These are phyloP conservation scores for Lepidothrix coronata DNA, from an alignment of 2,113 vertebrate genomes.

Conservation along the genomic window DNA sequence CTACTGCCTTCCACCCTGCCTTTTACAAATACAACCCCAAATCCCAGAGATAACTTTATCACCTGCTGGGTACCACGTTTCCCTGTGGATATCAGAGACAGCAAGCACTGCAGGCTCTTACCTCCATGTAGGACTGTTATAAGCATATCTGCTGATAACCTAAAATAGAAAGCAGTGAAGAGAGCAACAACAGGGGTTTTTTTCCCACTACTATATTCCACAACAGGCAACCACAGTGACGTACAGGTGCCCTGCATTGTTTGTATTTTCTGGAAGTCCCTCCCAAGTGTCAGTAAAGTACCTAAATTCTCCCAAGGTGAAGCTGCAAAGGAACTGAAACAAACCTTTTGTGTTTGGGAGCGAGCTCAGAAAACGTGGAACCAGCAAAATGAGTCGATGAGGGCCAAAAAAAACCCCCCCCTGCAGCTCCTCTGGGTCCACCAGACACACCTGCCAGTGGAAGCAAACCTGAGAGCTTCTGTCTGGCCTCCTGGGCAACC, in stretches of 20 bases:
- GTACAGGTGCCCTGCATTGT: neutral
- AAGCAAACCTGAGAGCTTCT: neutral
- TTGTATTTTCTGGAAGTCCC: neutral
- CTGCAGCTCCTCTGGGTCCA: neutral
- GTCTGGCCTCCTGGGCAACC: neutral
- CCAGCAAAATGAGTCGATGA: neutral
- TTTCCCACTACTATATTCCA: neutral
- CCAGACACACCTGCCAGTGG: neutral
- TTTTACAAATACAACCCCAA: neutral
- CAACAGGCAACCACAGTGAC: neutral
- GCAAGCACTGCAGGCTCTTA: neutral
- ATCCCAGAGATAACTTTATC: neutral
- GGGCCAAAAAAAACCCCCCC: neutral
- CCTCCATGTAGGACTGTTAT: neutral
- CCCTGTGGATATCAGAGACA: neutral
- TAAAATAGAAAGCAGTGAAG: neutral
- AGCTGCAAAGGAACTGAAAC: neutral
- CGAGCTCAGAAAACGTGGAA: neutral
- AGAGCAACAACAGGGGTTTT: neutral
- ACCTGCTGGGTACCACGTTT: neutral
- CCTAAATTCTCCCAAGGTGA: neutral
- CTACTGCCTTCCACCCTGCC: neutral
- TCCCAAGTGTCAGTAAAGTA: neutral
- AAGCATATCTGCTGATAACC: neutral
- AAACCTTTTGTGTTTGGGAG: neutral